Evolutionary conservation across 2,888 invertebrate species (phyloP), one percentile per base, ranked within the genome.

Genomic region (Boloria euphrosyne): DNA sequence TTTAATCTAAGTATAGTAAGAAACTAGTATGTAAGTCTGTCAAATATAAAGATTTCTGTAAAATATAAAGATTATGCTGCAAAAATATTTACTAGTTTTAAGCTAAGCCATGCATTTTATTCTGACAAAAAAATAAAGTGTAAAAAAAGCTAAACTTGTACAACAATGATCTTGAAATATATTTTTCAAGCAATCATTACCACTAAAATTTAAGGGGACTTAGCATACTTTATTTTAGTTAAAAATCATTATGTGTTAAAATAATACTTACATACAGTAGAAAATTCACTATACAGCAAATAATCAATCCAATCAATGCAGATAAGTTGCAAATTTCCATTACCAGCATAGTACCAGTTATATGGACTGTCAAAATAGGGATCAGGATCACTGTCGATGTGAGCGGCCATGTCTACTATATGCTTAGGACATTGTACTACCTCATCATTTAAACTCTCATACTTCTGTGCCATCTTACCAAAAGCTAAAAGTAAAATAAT

Each of bases 321-420:
- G 0, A 83, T 70, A 0, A 81, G 65, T 13, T 86, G 84, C 71
- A 92, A 68, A 72, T 90, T 93, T 1, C 93, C 93, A 55, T 80
- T 79, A 0, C 93, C 93, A 13, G 86, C 81, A 59, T 90, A 91
- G 71, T 90, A 91, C 93, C 93, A 93, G 74, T 93, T 93, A 73
- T 86, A 88, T 6, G 77, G 72, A 47, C 80, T 77, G 27, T 84
- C 77, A 63, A 92, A 91, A 70, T 85, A 83, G 0, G 81, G 82
- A 62, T 91, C 90, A 0, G 93, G 93, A 55, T 92, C 84, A 1
- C 76, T 80, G 59, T 85, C 86, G 5, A 87, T 72, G n/a, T 84
- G 79, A 0, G 78, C 80, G 0, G 91, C 90, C 66, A 86, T 76
- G 6, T 90, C 82, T 14, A 90, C 78, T 46, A 86, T 71, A 58